Percentiles rank a stretch among this genome's conserved stretches.
Evolutionary conservation across 2,888 invertebrate genomes (phyloP).

Genomic region (Adineta ricciae): DNA sequence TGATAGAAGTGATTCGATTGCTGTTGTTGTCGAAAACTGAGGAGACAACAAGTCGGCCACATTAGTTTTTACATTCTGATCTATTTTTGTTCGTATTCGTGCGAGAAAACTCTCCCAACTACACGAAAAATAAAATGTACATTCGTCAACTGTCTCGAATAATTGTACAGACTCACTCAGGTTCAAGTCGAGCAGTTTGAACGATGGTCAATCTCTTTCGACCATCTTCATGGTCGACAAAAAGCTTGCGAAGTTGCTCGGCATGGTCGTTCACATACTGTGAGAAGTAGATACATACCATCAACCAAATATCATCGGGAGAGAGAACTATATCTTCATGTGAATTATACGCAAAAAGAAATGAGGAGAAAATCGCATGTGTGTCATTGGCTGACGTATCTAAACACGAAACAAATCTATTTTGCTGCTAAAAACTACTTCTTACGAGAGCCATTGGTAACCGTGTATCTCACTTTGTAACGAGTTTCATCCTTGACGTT

Average conservation of each 20-base stretch:
- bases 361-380: not conserved
- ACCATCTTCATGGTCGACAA: not conserved
- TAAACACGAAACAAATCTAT: not conserved
- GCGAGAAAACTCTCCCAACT: not conserved
- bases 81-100: not conserved
- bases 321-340: not conserved
- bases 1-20: not conserved
- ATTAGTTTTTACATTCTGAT: not conserved
- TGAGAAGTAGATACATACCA: not conserved
- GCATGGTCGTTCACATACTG: not conserved
- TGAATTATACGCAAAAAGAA: not conserved
- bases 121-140: not conserved
- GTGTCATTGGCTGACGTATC: not conserved
- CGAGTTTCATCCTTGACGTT: not conserved
- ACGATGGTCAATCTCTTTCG: not conserved
- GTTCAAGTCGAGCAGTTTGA: not conserved
- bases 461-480: not conserved
- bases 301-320: not conserved
- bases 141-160: not conserved
- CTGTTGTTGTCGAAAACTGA: not conserved
- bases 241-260: not conserved
- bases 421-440: not conserved
- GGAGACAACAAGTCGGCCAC: not conserved
- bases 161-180: not conserved
- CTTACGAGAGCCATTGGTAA: not conserved